Evolutionary conservation across 2,888 invertebrate species (phyloP).

Genomic region (Nomada ruficornis): DNA sequence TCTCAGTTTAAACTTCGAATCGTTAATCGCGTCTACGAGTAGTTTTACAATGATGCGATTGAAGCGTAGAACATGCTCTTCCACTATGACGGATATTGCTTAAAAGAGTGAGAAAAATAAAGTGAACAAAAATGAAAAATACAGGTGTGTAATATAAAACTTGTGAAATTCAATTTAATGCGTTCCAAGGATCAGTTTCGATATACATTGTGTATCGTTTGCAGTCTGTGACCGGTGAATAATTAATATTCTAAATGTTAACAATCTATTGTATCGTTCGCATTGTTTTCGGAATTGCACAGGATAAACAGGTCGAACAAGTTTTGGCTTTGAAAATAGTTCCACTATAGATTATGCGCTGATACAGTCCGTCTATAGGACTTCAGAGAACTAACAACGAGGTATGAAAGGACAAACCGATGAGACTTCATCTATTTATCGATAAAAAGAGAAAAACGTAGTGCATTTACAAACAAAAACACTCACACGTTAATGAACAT

Average conservation of each 20-base stretch:
- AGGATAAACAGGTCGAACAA: conserved; percentile 44
- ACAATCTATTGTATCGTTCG: conserved; percentile 32
- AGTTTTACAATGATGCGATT: conserved; percentile 27
- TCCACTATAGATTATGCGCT: conserved; percentile 30
- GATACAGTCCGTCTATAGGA: conserved; percentile 29
- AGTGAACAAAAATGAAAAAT: neutral
- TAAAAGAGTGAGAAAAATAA: neutral
- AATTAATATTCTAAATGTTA: conserved; percentile 18
- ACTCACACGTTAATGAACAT: conserved; percentile 70
- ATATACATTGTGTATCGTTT: conserved; percentile 29
- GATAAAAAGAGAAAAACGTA: conserved; percentile 67
- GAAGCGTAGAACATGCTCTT: neutral
- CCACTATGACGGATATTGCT: neutral
- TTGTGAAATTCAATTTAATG: conserved; percentile 40
- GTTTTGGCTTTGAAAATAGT: conserved; percentile 33
- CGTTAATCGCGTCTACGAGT: neutral
- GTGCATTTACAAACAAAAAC: conserved; percentile 74
- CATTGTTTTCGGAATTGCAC: conserved; percentile 54
- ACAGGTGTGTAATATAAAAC: conserved; percentile 27
- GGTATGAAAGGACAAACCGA: conserved; percentile 47
- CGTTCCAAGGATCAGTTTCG: conserved; percentile 27
- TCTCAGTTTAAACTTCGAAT: neutral
- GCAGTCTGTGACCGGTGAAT: conserved; percentile 1
- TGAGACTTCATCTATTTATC: conserved; percentile 55
- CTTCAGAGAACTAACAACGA: conserved; percentile 48